Evolutionary conservation across 2,113 vertebrate species (phyloP).

Genomic region (Hydropotes inermis): DNA sequence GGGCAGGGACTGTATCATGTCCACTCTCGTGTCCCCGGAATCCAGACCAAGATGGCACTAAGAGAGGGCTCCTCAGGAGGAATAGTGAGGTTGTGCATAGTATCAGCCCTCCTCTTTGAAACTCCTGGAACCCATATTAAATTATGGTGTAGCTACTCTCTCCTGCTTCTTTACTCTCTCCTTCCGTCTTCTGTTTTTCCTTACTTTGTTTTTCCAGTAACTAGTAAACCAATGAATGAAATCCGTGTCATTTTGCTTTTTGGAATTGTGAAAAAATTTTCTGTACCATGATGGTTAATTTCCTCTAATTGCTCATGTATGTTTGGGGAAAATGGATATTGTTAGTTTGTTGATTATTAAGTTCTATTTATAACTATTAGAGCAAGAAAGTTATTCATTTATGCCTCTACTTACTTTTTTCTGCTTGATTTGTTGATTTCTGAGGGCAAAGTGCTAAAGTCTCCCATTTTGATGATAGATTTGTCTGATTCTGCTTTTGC

Average conservation of each 20-base stretch:
- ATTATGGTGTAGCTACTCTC: background rate
- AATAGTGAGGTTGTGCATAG: background rate
- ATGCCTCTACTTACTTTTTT: background rate
- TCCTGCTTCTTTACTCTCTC: background rate
- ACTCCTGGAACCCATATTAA: background rate
- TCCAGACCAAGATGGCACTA: background rate
- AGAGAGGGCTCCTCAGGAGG: background rate
- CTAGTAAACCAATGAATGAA: background rate
- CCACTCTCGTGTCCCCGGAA: background rate
- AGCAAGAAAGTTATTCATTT: background rate
- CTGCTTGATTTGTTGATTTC: background rate
- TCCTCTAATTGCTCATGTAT: background rate
- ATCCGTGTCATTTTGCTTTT: background rate
- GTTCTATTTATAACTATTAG: background rate
- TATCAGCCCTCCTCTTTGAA: background rate
- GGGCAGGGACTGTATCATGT: background rate
- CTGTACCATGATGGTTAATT: background rate
- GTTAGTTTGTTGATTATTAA: background rate
- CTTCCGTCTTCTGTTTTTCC: background rate
- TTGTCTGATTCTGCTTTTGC: background rate
- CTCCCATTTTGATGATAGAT: background rate
- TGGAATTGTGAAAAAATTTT: background rate
- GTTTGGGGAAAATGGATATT: background rate
- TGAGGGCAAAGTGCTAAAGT: background rate
- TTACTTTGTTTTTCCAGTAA: background rate